phyloP scores from a whole-genome alignment of 2,888 invertebrate species.

The Drosophila demipolita region DNA sequence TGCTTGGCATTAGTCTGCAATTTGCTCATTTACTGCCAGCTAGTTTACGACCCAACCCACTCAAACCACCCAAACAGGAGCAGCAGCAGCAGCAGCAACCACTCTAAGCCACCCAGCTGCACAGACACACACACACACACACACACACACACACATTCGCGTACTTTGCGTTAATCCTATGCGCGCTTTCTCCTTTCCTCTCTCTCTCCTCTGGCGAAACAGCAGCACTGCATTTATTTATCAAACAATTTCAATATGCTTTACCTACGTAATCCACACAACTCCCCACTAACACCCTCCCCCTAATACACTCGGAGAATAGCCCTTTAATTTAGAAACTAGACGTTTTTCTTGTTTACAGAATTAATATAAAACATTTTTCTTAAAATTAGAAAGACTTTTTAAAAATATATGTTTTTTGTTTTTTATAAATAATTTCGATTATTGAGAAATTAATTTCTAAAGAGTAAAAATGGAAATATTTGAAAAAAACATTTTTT shows the following conservation, averaged over 20 bases:
- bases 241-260: slow-evolving; percentile 80
- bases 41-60: slow-evolving; percentile 54
- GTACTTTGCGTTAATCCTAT: slow-evolving; percentile 66
- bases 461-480: no score
- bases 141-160: slow-evolving; percentile 33
- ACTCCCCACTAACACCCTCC: neutral
- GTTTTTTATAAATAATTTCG: no score
- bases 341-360: neutral
- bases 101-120: slow-evolving; percentile 20
- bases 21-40: slow-evolving; percentile 78
- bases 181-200: slow-evolving; percentile 26
- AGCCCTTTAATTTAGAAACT: neutral
- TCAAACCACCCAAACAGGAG: slow-evolving; percentile 10
- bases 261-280: slow-evolving; percentile 57
- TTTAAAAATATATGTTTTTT: no score
- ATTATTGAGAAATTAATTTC: no score
- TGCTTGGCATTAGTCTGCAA: slow-evolving; percentile 79
- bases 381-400: no score
- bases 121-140: slow-evolving; percentile 25
- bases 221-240: slow-evolving; percentile 71
- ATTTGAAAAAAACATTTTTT: neutral
- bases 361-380: neutral
- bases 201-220: slow-evolving; percentile 4
- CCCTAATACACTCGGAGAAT: neutral
- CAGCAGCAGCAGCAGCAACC: slow-evolving; percentile 16